A percentile compares a stretch with the other conserved stretches of the same genome.
Evolutionary conservation across 2,113 vertebrate species (phyloP).

Genomic region (Prinia subflava): DNA sequence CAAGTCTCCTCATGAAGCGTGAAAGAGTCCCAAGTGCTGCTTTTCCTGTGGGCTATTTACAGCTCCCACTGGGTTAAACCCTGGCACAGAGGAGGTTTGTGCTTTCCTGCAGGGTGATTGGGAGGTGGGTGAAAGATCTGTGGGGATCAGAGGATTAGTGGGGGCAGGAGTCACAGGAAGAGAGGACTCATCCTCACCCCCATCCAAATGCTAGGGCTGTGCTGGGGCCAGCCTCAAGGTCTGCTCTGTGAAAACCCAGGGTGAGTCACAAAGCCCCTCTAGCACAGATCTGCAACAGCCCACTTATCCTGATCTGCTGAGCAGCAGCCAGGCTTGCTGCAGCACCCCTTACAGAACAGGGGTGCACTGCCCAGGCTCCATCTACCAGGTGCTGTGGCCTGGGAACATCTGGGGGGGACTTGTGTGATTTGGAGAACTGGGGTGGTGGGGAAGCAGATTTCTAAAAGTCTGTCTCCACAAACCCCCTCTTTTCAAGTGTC

Average conservation of each 20-base stretch:
- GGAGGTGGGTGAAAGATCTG: neutral
- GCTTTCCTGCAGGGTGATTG: neutral
- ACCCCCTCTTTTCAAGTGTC: neutral
- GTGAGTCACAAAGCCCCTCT: neutral
- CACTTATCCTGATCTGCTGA: neutral
- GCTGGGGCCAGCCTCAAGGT: neutral
- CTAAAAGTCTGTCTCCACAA: neutral
- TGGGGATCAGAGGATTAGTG: neutral
- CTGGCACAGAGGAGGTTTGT: neutral
- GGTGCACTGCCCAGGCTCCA: neutral
- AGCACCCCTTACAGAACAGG: neutral
- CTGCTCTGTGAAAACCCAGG: neutral
- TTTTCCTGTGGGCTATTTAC: neutral
- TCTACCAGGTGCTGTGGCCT: neutral
- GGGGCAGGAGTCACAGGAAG: neutral
- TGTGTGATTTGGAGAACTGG: neutral
- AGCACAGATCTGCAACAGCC: neutral
- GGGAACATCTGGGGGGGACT: fast-evolving
- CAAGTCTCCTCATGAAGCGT: neutral
- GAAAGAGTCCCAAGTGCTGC: neutral
- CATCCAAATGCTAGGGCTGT: neutral
- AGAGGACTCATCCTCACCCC: neutral
- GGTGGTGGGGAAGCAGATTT: fast-evolving
- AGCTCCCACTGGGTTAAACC: neutral
- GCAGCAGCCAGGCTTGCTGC: neutral